Conservation (phyloP, 2,888 invertebrate species). For the Drosophila melanocephala region DNA sequence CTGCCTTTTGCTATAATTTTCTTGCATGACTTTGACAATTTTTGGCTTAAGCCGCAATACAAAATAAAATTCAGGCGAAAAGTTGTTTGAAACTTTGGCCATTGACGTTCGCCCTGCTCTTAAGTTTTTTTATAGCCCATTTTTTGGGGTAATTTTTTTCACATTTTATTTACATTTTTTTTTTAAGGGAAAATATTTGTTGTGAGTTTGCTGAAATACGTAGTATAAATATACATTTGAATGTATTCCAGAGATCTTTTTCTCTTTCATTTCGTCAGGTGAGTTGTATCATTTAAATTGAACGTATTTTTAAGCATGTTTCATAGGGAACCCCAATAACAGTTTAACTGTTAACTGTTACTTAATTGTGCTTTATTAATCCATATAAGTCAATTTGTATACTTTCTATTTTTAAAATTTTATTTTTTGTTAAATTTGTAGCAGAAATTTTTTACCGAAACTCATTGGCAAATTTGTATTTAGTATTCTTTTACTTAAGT, state of each 20-base stretch:
- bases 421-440: slow-evolving; percentile 1
- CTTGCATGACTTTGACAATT: slow-evolving; percentile 69
- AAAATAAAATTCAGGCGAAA: slow-evolving; percentile 41
- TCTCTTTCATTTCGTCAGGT: not conserved
- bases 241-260: slow-evolving; percentile 7
- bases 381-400: not conserved
- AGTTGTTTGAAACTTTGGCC: slow-evolving; percentile 58
- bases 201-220: slow-evolving; percentile 12
- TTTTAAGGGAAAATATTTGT: slow-evolving; percentile 48
- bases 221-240: slow-evolving; percentile 9
- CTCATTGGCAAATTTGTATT: slow-evolving; percentile 14
- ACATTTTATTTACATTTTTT: slow-evolving; percentile 29
- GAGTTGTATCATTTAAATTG: not conserved
- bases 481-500: slow-evolving; percentile 19
- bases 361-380: not conserved
- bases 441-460: slow-evolving; percentile 12
- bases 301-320: not conserved
- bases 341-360: not conserved
- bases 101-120: slow-evolving; percentile 53
- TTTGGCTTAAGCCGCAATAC: slow-evolving; percentile 30
- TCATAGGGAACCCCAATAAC: not conserved
- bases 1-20: slow-evolving; percentile 50
- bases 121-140: slow-evolving; percentile 43
- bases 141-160: slow-evolving; percentile 20
- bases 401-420: not conserved